Evolutionary conservation across 2,113 vertebrate species (phyloP).

Genomic region (Carollia perspicillata): DNA sequence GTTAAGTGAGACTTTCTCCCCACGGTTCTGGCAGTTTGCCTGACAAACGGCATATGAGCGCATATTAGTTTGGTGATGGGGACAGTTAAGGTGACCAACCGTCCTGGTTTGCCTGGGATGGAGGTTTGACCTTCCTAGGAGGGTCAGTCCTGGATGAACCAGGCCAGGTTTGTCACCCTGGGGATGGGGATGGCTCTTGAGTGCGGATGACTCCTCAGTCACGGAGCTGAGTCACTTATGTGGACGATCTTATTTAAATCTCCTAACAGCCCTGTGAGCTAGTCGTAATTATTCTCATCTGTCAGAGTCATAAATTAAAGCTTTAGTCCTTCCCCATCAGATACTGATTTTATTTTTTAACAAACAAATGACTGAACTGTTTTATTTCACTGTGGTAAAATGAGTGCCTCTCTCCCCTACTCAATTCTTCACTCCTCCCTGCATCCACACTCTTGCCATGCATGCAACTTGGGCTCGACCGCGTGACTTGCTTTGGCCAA

Average conservation of each 20-base stretch:
- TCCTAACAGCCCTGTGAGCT: background rate
- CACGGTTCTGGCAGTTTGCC: rapidly evolving
- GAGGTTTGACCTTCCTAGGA: background rate
- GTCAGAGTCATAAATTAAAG: background rate
- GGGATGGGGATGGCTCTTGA: background rate
- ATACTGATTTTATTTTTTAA: background rate
- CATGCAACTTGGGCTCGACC: background rate
- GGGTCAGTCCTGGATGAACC: background rate
- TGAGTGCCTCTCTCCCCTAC: background rate
- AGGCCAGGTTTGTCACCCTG: background rate
- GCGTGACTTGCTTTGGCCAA: background rate
- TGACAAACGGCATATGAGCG: background rate
- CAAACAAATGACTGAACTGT: background rate
- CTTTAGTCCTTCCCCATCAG: background rate
- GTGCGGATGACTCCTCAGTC: background rate
- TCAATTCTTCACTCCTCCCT: background rate
- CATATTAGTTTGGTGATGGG: background rate
- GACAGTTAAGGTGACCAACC: background rate
- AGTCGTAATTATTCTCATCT: background rate
- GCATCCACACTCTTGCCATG: background rate
- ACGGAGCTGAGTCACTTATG: background rate
- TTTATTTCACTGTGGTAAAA: background rate
- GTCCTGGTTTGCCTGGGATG: background rate
- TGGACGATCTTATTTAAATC: background rate
- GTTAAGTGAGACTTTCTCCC: background rate